These are phyloP conservation scores for Salmo trutta DNA, from an alignment of 2,797 vertebrate species.

Conservation along the genomic window DNA sequence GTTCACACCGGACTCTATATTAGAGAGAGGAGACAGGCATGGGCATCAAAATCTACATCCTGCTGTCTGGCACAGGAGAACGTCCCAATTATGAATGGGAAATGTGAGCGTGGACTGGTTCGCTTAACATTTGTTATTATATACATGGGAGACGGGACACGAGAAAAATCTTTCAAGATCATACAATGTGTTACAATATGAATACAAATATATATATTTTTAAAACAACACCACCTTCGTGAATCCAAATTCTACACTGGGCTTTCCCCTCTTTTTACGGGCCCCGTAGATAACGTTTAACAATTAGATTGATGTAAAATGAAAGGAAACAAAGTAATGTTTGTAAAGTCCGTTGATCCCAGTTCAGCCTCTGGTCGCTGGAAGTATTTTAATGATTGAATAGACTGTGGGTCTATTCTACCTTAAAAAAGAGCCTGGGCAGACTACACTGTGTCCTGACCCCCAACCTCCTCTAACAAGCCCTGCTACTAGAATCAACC, in stretches of 20 bases:
- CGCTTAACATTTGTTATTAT: not conserved
- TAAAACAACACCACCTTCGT: conserved; percentile 31
- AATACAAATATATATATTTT: conserved; percentile 15
- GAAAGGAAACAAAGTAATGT: conserved; percentile 63
- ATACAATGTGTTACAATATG: not conserved
- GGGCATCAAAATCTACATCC: conserved; percentile 52
- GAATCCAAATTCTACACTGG: conserved; percentile 5
- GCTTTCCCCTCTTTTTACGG: conserved; percentile 20
- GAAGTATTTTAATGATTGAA: too few relatives aligned
- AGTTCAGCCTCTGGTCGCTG: conserved; percentile 45
- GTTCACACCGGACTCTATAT: conserved; percentile 54
- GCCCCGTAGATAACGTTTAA: conserved; percentile 48
- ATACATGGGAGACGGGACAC: conserved; percentile 8
- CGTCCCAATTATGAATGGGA: conserved; percentile 35
- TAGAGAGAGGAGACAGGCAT: conserved; percentile 41
- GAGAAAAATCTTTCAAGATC: not conserved
- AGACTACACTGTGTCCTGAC: conserved; percentile 76
- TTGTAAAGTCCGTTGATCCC: conserved; percentile 63
- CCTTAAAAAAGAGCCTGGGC: conserved; percentile 69
- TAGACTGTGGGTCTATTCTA: conserved; percentile 34
- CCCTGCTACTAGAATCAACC: conserved; percentile 84
- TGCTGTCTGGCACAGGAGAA: conserved; percentile 45
- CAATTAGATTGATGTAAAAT: conserved; percentile 61
- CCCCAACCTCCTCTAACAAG: conserved; percentile 78
- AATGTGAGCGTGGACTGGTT: conserved; percentile 6